Percentiles rank a stretch among this genome's conserved stretches.
phyloP scores from a whole-genome alignment of 2,888 invertebrate genomes.

The Lithophane semibrunnea region DNA sequence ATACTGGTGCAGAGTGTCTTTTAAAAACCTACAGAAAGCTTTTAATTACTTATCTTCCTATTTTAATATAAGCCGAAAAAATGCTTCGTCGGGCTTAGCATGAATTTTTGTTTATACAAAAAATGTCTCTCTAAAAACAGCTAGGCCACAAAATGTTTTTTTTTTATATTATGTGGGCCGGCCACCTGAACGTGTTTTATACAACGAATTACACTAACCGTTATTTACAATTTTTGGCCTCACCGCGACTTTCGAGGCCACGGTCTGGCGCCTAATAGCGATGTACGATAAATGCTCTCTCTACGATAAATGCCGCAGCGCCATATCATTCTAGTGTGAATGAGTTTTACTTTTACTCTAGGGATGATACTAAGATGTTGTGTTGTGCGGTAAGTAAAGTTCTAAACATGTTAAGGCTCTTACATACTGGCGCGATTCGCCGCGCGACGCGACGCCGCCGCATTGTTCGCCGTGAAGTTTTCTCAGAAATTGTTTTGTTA shows the following conservation, averaged over 20 bases:
- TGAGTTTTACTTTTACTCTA: conserved; percentile 40
- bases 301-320: conserved; percentile 39
- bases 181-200: conserved; percentile 14
- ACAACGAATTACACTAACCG: conserved; percentile 25
- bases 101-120: not conserved
- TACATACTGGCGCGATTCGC: too few species aligned
- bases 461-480: too few species aligned
- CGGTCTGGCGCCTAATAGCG: conserved; percentile 53
- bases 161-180: not conserved
- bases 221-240: conserved; percentile 44
- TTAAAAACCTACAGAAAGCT: too few species aligned
- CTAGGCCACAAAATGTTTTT: not conserved
- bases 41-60: not conserved
- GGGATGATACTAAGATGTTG: not conserved
- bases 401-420: conserved; percentile 1
- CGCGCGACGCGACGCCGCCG: too few species aligned
- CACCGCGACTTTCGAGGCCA: conserved; percentile 48
- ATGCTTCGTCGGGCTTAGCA: not conserved
- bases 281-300: conserved; percentile 58
- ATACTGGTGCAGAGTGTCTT: too few species aligned
- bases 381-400: conserved; percentile 1
- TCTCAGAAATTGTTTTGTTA: too few species aligned
- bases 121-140: not conserved
- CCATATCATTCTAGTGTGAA: conserved; percentile 59
- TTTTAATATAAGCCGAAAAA: not conserved